Percentiles rank a stretch among this genome's conserved stretches.
Evolutionary conservation across 1,140 invertebrate genomes (phyloP).

Genomic region (Heliconius congener): DNA sequence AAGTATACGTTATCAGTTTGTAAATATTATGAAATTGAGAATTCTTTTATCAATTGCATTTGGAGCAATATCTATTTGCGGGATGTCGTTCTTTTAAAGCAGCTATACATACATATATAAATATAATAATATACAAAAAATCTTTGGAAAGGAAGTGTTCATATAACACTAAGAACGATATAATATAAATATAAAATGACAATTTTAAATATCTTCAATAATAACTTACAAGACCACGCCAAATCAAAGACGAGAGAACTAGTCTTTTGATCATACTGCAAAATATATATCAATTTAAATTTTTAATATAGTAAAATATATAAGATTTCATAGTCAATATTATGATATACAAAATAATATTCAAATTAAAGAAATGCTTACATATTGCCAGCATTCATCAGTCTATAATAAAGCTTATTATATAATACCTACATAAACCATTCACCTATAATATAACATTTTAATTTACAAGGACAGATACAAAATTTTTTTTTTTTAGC

Average conservation of each 20-base stretch:
- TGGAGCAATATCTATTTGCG: not conserved
- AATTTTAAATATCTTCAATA: not conserved
- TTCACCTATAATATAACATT: constrained; percentile 6
- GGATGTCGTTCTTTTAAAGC: not conserved
- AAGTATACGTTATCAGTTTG: no score
- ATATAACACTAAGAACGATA: not conserved
- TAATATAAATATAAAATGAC: not conserved
- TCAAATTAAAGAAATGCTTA: constrained; percentile 24
- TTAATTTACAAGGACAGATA: constrained; percentile 35
- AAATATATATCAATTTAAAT: constrained; percentile 3
- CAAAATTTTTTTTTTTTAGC: not conserved
- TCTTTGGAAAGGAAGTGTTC: not conserved
- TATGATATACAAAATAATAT: constrained; percentile 2
- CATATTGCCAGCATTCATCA: constrained; percentile 40
- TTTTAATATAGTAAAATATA: not conserved
- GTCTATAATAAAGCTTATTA: constrained; percentile 36
- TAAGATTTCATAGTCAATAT: constrained; percentile 12
- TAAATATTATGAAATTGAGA: not conserved
- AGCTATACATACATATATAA: not conserved
- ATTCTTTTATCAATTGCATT: not conserved
- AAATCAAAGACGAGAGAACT: not conserved
- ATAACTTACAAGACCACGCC: not conserved
- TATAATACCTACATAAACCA: constrained; percentile 19
- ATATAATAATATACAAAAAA: not conserved
- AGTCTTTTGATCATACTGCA: constrained; percentile 1